Evolutionary conservation across 2,888 invertebrate genomes (phyloP), one percentile per base, ranked within the genome.

Genomic region (Portevinia maculata): DNA sequence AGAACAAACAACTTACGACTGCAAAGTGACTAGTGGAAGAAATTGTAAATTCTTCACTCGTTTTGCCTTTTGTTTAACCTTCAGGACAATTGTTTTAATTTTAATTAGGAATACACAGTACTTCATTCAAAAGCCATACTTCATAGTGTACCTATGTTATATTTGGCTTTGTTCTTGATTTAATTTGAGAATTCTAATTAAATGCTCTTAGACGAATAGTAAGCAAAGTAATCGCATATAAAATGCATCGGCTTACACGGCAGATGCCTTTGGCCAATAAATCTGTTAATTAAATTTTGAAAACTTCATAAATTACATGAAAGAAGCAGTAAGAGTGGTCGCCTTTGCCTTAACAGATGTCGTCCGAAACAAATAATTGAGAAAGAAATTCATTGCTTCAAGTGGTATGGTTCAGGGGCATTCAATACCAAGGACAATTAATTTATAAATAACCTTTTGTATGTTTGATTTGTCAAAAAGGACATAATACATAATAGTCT

Each of bases 341-440:
- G 15, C 13, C 6, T 15, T 2, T 24, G 24, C 2, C 24, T 24
- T 24, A 24, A 24, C 24, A 24, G 24, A 24, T 24, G 24, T 24
- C 24, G 5, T 24, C 2, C 2, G 24, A 24, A 24, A 57, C 24
- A 39, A 57, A 57, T 57, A 57, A 57, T 39, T 57, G 11, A 4
- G 21, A 9, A 4, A 19, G 15, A 24, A 24, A 24, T 24, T 3
- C 24, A 3, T 24, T n/a, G 2, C 24, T 24, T 3, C 5, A 24
- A 24, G 24, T 24, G 24, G 24, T 24, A 24, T 24, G 24, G 24
- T 24, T 24, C n/a, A 24, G 24, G 24, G 2, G 24, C 2, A 24
- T 24, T 24, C 3, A 24, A 5, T 2, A 24, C 24, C 24, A 24
- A 3, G 2, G 24, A 24, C 3, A 2, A 5, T 24, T 24, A 2